Evolutionary conservation across 2,113 vertebrate species (phyloP).

Genomic region (Pan troglodytes): NHGRI_mPanTro3-v2.1_pri NC_072421.2:79971001-79971500

Average conservation of each 20-base stretch:
- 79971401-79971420: too few species aligned
- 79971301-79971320: background rate
- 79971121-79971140: background rate
- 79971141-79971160: background rate
- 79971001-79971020: background rate
- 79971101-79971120: background rate
- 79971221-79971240: background rate
- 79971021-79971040: background rate
- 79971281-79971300: too few species aligned
- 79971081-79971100: background rate
- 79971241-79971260: background rate
- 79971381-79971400: too few species aligned
- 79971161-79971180: background rate
- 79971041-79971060: background rate
- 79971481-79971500: too few species aligned
- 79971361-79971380: background rate
- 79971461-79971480: too few species aligned
- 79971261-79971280: background rate
- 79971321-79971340: background rate
- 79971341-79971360: background rate
- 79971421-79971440: too few species aligned
- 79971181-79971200: background rate
- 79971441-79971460: too few species aligned
- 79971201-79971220: background rate
- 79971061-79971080: background rate